These are phyloP conservation scores for Chrysolina americana DNA, from an alignment of 2,888 invertebrate genomes.

Conservation along the genomic window DNA sequence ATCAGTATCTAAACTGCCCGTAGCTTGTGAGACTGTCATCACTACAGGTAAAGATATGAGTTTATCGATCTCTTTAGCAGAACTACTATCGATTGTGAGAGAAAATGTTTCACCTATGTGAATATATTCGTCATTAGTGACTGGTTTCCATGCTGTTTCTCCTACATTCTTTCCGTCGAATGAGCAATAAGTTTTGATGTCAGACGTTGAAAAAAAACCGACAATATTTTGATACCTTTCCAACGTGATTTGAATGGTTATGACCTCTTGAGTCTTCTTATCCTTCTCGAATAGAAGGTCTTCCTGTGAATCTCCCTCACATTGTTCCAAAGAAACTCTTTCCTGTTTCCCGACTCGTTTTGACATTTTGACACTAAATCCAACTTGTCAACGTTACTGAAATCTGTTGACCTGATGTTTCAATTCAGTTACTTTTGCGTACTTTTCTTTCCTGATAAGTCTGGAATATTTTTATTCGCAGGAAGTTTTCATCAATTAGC, in stretches of 20 bases:
- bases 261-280: not conserved
- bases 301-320: not conserved
- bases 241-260: not conserved
- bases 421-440: not conserved
- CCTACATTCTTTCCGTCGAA: not conserved
- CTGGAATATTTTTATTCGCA: no score
- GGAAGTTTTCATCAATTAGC: no score
- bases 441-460: no score
- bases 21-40: not conserved
- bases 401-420: not conserved
- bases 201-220: not conserved
- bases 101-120: constrained; percentile 1
- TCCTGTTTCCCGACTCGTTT: not conserved
- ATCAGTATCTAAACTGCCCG: not conserved
- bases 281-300: not conserved
- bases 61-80: constrained; percentile 12
- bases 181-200: constrained; percentile 1
- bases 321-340: not conserved
- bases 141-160: constrained; percentile 1
- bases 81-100: constrained; percentile 1
- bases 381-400: not conserved
- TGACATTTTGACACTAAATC: not conserved
- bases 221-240: constrained; percentile 11
- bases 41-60: constrained; percentile 1
- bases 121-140: not conserved